Conservation (phyloP, 2,797 vertebrate genomes). For the Thamnophis elegans region DNA sequence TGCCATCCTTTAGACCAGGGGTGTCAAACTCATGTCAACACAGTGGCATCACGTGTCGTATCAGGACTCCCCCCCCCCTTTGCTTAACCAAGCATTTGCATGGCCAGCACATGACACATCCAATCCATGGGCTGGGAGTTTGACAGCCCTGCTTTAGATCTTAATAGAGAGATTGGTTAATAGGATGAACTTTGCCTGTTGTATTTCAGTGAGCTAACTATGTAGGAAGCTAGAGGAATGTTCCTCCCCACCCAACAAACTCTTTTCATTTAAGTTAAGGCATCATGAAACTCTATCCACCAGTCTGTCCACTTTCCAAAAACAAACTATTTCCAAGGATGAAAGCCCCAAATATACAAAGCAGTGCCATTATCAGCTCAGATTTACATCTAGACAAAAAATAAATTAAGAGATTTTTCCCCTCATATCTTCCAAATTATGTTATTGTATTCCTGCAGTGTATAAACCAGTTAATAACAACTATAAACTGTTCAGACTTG, state of each 20-base stretch:
- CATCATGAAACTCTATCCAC: neutral
- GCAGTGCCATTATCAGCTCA: neutral
- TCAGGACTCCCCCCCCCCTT: too few relatives aligned
- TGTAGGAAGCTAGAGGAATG: neutral
- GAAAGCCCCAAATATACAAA: neutral
- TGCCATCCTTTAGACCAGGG: neutral
- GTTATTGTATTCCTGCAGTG: neutral
- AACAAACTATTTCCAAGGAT: neutral
- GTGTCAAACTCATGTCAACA: too few relatives aligned
- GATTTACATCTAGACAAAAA: neutral
- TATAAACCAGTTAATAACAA: neutral
- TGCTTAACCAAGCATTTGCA: too few relatives aligned
- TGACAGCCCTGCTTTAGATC: neutral
- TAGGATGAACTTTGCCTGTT: neutral
- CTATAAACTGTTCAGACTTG: neutral
- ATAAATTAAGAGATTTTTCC: neutral
- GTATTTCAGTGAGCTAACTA: neutral
- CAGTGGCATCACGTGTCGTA: accelerated
- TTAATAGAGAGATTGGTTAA: neutral
- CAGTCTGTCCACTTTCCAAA: neutral
- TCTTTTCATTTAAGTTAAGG: neutral
- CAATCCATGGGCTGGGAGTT: too few relatives aligned
- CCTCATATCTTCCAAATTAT: neutral
- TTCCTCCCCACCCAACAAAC: neutral
- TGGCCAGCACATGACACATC: too few relatives aligned